A percentile compares a stretch with the other conserved stretches of the same genome.
These are phyloP conservation scores for Mesopsocus fuscifrons DNA, from an alignment of 2,888 invertebrate species.

Conservation along the genomic window DNA sequence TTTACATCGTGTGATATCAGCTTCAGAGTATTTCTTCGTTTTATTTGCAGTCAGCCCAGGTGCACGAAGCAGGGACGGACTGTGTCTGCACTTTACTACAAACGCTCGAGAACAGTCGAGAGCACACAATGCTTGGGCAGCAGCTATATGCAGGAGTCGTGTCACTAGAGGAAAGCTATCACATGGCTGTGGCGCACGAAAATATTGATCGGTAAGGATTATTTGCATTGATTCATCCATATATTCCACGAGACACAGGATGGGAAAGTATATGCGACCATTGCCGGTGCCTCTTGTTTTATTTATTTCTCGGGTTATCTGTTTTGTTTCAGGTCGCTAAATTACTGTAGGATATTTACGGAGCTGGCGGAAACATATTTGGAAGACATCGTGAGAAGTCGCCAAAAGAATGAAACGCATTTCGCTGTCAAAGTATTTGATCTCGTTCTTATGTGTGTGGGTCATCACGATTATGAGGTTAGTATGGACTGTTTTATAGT, in stretches of 20 bases:
- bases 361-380: conserved; percentile 84
- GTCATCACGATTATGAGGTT: conserved; percentile 95
- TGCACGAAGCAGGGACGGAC: conserved; percentile 83
- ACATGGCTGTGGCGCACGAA: conserved; percentile 78
- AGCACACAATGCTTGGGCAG: conserved; percentile 51
- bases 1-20: too few species aligned
- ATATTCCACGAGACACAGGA: neutral
- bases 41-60: conserved; percentile 29
- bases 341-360: conserved; percentile 88
- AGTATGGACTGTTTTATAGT: conserved; percentile 19
- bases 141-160: conserved; percentile 66
- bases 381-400: conserved; percentile 54
- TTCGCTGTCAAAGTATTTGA: conserved; percentile 73
- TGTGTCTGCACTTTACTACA: conserved; percentile 74
- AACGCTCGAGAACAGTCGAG: conserved; percentile 52
- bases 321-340: conserved; percentile 42
- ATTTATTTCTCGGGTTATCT: neutral
- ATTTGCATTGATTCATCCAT: conserved; percentile 13
- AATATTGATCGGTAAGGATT: conserved; percentile 61
- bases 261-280: too few species aligned
- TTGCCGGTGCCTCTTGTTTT: neutral
- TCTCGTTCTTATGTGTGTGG: conserved; percentile 75
- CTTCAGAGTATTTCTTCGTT: too few species aligned
- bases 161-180: conserved; percentile 66
- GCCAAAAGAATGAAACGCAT: conserved; percentile 39